These are phyloP conservation scores for Eudyptes chrysolophus DNA, from an alignment of 2,113 vertebrate genomes.

Conservation along the genomic window DNA sequence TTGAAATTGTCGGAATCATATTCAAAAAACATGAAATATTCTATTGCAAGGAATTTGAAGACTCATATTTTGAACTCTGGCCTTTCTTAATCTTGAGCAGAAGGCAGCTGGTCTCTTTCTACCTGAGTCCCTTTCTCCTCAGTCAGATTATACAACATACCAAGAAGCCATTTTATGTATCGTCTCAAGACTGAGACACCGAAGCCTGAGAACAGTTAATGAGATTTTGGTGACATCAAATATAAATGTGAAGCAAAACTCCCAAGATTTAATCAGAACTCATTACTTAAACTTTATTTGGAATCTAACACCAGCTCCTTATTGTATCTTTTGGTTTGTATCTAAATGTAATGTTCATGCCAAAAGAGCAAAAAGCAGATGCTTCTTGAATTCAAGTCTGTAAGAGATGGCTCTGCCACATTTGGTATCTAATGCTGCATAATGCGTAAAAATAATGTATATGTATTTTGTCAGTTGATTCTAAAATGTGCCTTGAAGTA, in stretches of 20 bases:
- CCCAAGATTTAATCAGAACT: not conserved
- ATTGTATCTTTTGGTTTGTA: not conserved
- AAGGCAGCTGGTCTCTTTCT: not conserved
- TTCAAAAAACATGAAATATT: not conserved
- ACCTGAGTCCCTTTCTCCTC: not conserved
- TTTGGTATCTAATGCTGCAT: not conserved
- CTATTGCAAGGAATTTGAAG: not conserved
- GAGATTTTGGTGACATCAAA: not conserved
- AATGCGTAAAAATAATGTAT: not conserved
- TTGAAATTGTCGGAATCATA: not conserved
- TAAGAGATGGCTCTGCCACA: not conserved
- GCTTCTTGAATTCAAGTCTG: not conserved
- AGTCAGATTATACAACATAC: not conserved
- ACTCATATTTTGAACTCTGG: not conserved
- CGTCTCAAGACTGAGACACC: not conserved
- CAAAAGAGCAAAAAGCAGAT: not conserved
- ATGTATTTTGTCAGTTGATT: not conserved
- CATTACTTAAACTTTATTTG: not conserved
- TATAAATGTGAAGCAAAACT: not conserved
- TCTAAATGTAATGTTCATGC: not conserved
- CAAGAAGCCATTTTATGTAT: not conserved
- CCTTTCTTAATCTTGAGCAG: not conserved
- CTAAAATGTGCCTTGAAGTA: not conserved
- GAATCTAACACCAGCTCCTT: not conserved
- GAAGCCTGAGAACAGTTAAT: not conserved